Conservation (phyloP, 2,113 vertebrate species). For the Chelonoidis abingdonii region DNA sequence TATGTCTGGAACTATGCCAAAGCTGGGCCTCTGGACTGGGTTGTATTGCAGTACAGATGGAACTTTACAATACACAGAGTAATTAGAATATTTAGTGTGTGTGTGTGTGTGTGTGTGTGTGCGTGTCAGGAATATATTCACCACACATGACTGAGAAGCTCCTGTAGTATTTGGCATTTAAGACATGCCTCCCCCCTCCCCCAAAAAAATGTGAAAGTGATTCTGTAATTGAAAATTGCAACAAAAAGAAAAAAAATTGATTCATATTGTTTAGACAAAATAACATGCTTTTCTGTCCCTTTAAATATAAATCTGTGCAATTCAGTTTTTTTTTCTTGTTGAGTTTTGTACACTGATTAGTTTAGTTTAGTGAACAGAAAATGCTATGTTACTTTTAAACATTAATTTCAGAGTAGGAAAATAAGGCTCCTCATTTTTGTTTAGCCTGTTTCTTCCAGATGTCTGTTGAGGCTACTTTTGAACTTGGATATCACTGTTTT, state of each 20-base stretch:
- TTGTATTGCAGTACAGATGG: neutral
- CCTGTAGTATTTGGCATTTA: neutral
- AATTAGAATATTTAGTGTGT: neutral
- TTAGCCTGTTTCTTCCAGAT: conserved; percentile 23
- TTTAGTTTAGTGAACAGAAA: conserved; percentile 13
- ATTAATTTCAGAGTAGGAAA: conserved; percentile 31
- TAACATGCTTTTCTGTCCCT: neutral
- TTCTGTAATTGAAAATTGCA: neutral
- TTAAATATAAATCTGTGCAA: neutral
- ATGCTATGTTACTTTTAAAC: conserved; percentile 10
- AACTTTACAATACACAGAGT: neutral
- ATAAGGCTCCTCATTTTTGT: conserved; percentile 5
- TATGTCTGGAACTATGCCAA: neutral
- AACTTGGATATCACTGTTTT: conserved; percentile 40
- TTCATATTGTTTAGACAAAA: neutral
- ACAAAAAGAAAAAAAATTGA: neutral
- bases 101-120: neutral
- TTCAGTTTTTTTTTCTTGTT: neutral
- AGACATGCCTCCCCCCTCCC: neutral
- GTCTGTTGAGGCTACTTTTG: conserved; percentile 32
- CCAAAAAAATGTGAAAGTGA: neutral
- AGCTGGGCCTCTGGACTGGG: neutral
- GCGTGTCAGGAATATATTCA: neutral
- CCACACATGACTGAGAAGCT: neutral
- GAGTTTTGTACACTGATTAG: conserved; percentile 19